Evolutionary conservation across 2,113 vertebrate species (phyloP).

Genomic region (Mellivora capensis): DNA sequence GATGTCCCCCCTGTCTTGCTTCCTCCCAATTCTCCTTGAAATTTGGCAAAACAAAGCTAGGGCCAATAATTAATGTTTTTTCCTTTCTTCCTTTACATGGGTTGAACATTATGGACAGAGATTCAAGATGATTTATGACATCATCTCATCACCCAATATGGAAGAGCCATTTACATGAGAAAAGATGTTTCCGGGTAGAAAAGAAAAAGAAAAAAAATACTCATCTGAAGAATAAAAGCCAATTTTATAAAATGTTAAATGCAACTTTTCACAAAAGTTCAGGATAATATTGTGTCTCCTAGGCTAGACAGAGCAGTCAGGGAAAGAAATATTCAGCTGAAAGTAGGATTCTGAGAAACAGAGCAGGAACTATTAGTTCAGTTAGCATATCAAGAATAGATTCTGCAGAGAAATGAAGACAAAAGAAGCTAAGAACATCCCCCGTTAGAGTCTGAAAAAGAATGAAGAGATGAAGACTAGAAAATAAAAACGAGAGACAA

Average conservation of each 20-base stretch:
- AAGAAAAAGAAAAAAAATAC: background rate
- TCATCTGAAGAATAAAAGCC: background rate
- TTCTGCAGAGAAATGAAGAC: background rate
- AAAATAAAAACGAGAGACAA: background rate
- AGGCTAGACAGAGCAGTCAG: background rate
- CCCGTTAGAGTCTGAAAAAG: background rate
- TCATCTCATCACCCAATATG: background rate
- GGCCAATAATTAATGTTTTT: background rate
- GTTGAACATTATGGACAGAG: background rate
- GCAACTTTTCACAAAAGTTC: background rate
- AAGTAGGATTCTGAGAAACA: background rate
- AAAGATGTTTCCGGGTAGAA: background rate
- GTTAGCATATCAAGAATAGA: background rate
- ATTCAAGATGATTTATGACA: background rate
- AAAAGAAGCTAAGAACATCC: background rate
- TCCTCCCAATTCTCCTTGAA: background rate
- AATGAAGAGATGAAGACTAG: background rate
- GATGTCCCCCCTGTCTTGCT: background rate
- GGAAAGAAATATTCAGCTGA: background rate
- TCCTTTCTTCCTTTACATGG: background rate
- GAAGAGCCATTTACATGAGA: background rate
- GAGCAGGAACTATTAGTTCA: background rate
- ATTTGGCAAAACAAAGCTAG: background rate
- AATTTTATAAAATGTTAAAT: background rate
- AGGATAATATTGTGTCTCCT: background rate